These are phyloP conservation scores for Vultur gryphus DNA, from an alignment of 2,797 vertebrate genomes.

Conservation along the genomic window DNA sequence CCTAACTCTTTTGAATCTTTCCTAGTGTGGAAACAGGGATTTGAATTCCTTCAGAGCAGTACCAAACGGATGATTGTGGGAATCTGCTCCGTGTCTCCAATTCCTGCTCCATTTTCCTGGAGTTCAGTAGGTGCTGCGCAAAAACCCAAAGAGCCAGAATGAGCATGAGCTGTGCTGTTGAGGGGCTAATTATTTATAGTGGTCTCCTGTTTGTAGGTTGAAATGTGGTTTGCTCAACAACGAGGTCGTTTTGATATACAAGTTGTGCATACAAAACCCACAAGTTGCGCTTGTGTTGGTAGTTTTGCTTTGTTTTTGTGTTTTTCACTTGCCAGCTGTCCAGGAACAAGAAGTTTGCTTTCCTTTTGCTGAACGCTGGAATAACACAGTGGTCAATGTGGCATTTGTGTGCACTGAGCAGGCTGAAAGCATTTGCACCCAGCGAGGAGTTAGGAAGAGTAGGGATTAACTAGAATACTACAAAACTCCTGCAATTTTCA, in stretches of 20 bases:
- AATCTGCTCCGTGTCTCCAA: background rate
- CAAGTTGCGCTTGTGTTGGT: background rate
- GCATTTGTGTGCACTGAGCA: background rate
- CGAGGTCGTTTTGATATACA: background rate
- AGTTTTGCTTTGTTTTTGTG: background rate
- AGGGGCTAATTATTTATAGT: background rate
- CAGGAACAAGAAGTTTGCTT: background rate
- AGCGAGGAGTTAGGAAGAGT: background rate
- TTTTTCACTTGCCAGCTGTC: background rate
- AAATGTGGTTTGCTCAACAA: background rate
- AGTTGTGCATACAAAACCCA: background rate
- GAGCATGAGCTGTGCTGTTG: background rate
- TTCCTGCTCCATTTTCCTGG: background rate
- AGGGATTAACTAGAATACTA: background rate
- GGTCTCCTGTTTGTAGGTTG: background rate
- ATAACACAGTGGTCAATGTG: background rate
- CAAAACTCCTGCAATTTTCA: background rate
- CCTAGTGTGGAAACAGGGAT: background rate
- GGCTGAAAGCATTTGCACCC: background rate
- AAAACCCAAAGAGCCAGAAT: background rate
- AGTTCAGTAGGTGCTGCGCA: background rate
- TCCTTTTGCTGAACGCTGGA: background rate
- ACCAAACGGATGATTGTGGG: background rate
- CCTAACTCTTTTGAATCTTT: background rate
- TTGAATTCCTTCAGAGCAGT: background rate